Percentiles rank a stretch among this genome's conserved stretches.
phyloP scores from a whole-genome alignment of 2,888 invertebrate species.

The Suillia variegata region DNA sequence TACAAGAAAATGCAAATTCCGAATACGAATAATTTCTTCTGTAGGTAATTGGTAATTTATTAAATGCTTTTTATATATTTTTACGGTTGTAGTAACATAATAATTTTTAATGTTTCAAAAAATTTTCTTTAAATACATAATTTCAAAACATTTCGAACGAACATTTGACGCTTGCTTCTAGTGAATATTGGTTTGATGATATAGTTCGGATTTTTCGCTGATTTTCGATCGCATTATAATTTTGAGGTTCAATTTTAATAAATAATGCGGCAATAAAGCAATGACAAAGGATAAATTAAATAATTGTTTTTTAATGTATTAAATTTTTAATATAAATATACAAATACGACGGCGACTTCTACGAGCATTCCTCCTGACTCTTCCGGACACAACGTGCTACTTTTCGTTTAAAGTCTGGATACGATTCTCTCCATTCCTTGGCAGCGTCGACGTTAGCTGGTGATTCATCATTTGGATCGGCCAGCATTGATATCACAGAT shows the following conservation, averaged over 20 bases:
- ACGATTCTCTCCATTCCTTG: slow-evolving; percentile 98
- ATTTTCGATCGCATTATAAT: slow-evolving; percentile 10
- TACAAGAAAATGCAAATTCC: too few relatives aligned
- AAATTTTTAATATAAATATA: slow-evolving; percentile 57
- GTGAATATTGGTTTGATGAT: background rate
- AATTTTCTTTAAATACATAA: background rate
- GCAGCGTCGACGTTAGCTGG: slow-evolving; percentile 99
- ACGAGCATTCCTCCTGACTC: slow-evolving; percentile 98
- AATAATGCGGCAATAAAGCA: slow-evolving; percentile 6
- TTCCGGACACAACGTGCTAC: slow-evolving; percentile 97
- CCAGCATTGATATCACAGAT: slow-evolving; percentile 99
- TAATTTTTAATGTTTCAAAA: slow-evolving; percentile 6
- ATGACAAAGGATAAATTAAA: slow-evolving; percentile 18
- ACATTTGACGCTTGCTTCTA: background rate
- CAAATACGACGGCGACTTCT: slow-evolving; percentile 62
- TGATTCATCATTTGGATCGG: slow-evolving; percentile 98
- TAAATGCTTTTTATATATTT: slow-evolving; percentile 21
- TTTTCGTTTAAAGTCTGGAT: slow-evolving; percentile 96
- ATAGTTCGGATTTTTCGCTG: background rate
- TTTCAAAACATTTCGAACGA: slow-evolving; percentile 15
- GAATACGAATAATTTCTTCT: background rate
- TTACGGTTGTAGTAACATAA: slow-evolving; percentile 19
- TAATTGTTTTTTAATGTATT: slow-evolving; percentile 44
- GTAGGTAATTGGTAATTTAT: slow-evolving; percentile 17
- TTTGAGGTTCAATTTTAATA: background rate